phyloP scores from a whole-genome alignment of 2,113 vertebrate species.

The Neogobius melanostomus region DNA sequence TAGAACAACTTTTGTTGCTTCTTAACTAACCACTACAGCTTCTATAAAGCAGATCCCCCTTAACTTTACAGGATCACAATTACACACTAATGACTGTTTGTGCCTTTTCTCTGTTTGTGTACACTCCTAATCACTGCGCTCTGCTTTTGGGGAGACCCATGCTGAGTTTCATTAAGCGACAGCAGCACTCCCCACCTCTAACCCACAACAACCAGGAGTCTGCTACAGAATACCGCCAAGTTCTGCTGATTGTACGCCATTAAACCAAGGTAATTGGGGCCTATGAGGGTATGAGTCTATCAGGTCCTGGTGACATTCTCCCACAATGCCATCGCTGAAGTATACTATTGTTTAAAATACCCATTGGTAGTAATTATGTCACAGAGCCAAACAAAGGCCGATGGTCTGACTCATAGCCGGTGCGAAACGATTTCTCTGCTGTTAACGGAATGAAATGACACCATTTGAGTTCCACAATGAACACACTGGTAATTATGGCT shows the following conservation, averaged over 20 bases:
- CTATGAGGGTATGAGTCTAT: slow-evolving; percentile 56
- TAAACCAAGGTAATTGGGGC: slow-evolving; percentile 61
- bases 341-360: slow-evolving; percentile 42
- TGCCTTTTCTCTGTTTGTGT: slow-evolving; percentile 58
- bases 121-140: slow-evolving; percentile 70
- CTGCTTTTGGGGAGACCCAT: slow-evolving; percentile 54
- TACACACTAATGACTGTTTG: slow-evolving; percentile 69
- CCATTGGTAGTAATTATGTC: slow-evolving; percentile 47
- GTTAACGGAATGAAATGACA: slow-evolving; percentile 24
- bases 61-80: slow-evolving; percentile 59
- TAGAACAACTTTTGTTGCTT: background rate
- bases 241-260: slow-evolving; percentile 63
- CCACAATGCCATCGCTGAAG: slow-evolving; percentile 37
- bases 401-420: slow-evolving; percentile 18
- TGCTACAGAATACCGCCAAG: slow-evolving; percentile 46
- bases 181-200: slow-evolving; percentile 48
- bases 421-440: slow-evolving; percentile 1
- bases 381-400: slow-evolving; percentile 32
- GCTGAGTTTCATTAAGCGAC: slow-evolving; percentile 70
- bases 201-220: slow-evolving; percentile 51
- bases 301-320: slow-evolving; percentile 47
- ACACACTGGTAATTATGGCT: slow-evolving; percentile 14
- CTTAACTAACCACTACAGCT: slow-evolving; percentile 45
- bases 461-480: slow-evolving; percentile 4
- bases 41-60: slow-evolving; percentile 15